phyloP scores from a whole-genome alignment of 2,113 vertebrate species.

The Embiotoca jacksoni region DNA sequence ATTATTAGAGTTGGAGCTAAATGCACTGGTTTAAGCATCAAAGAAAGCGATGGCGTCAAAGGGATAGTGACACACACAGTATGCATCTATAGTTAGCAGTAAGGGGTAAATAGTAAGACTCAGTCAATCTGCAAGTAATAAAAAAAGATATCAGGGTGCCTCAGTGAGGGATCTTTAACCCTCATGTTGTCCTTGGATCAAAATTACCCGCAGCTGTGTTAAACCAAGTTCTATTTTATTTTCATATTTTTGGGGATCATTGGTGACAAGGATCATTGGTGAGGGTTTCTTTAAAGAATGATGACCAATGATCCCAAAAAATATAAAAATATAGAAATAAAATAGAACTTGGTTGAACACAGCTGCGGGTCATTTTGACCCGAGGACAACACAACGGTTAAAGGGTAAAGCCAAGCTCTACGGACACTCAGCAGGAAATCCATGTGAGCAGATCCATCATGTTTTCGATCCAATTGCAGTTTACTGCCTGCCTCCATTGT shows the following conservation, averaged over 20 bases:
- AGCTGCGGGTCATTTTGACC: no score
- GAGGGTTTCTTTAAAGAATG: no score
- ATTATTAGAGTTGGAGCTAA: slow-evolving; percentile 11
- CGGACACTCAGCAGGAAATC: not conserved
- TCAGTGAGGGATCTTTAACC: slow-evolving; percentile 4
- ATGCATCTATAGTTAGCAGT: slow-evolving; percentile 12
- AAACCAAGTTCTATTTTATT: no score
- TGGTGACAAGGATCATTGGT: no score
- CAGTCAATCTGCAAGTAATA: not conserved
- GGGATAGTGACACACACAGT: not conserved
- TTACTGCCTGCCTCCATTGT: not conserved
- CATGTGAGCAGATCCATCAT: slow-evolving; percentile 20
- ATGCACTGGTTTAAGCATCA: slow-evolving; percentile 13
- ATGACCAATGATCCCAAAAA: no score
- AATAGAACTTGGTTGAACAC: no score
- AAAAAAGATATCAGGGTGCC: not conserved
- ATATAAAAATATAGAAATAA: no score
- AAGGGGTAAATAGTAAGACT: not conserved
- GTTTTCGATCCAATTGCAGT: slow-evolving; percentile 7
- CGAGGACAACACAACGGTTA: no score
- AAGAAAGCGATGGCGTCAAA: not conserved
- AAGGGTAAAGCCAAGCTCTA: not conserved
- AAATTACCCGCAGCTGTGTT: no score
- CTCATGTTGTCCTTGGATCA: no score
- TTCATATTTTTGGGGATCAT: no score